Base-by-base conservation (phyloP, 2,113 vertebrate species). In the Notarius quadriscutis region DNA sequence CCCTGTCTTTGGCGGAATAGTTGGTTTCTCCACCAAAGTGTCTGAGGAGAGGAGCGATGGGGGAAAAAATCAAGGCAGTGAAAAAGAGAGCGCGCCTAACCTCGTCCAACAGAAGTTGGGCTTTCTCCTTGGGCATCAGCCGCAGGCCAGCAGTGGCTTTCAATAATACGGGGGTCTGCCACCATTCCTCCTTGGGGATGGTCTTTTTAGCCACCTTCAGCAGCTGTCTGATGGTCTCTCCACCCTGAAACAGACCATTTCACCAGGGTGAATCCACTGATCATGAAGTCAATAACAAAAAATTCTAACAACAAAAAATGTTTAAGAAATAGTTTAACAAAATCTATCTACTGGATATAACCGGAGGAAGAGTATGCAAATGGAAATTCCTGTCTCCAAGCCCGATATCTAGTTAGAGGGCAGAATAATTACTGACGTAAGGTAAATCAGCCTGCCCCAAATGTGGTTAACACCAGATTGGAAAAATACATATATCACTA, bases 121-220 rank as follows among this genome's bases (percentile, higher is more conserved):
- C 97, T 92, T 98, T 97, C 69, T 97, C 95, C 69, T 95, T 96
- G 0, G 97, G 96, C 84, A 99, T 94, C 88, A 99, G 92, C 27
- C 98, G 96, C 55, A 99, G 95, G 81, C 98, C 98, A 5, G 98
- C 98, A 0, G 98, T 99, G 88, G 98, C 98, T 95, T 97, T 99
- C 91, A 99, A 93, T 84, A 99, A 96, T 88, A 99, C 97, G 0
- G 98, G 98, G 9, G 98, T 99, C 91, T 92, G 96, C 83, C 90
- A 95, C 98, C 98, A 99, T 10, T 97, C 95, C 1, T 95, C 95
- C 91, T 92, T 95, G 10, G 98, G 98, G 22, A 99, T 93, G 0
- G 96, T 95, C 92, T 97, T 96, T 92, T 97, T 94, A 55, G 98
- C 98, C 85, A 97, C 92, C 84, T 96, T 96, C 92, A 99, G 92